phyloP scores from a whole-genome alignment of 2,797 vertebrate species.

The Danio kyathit region DNA sequence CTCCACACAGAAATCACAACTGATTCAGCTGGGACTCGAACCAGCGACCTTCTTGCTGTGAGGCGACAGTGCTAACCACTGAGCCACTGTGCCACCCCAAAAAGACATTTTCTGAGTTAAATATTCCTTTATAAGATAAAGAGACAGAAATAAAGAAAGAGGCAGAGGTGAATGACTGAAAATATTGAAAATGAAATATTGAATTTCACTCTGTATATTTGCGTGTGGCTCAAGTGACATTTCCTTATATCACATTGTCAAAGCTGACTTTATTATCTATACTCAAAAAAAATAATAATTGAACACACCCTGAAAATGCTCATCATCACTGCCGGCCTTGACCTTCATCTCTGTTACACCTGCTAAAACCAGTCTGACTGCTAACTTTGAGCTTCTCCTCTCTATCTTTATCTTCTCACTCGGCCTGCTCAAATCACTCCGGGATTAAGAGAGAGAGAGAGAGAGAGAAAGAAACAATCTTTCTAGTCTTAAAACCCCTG shows the following conservation, averaged over 20 bases:
- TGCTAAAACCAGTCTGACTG: conserved; percentile 15
- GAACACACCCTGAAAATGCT: background rate
- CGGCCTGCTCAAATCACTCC: background rate
- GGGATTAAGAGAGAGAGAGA: background rate
- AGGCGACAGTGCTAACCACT: too few species aligned
- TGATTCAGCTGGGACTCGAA: too few species aligned
- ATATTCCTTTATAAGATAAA: background rate
- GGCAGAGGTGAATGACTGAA: background rate
- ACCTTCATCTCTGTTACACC: conserved; percentile 3
- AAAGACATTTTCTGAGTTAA: too few species aligned
- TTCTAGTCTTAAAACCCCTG: conserved; percentile 14
- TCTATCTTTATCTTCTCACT: conserved; percentile 41
- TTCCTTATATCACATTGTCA: conserved; percentile 26
- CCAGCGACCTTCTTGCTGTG: too few species aligned
- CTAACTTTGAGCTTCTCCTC: conserved; percentile 41
- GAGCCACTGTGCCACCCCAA: too few species aligned
- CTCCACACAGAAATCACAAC: too few species aligned
- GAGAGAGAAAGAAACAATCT: background rate
- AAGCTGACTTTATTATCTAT: conserved; percentile 31
- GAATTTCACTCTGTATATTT: background rate
- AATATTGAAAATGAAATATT: background rate
- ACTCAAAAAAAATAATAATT: background rate
- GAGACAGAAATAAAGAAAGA: background rate
- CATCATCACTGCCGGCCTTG: background rate
- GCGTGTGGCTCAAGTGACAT: conserved; percentile 22